Percentiles rank a stretch among this genome's conserved stretches.
These are phyloP conservation scores for Saccopteryx leptura DNA, from an alignment of 2,113 vertebrate genomes.

Conservation along the genomic window DNA sequence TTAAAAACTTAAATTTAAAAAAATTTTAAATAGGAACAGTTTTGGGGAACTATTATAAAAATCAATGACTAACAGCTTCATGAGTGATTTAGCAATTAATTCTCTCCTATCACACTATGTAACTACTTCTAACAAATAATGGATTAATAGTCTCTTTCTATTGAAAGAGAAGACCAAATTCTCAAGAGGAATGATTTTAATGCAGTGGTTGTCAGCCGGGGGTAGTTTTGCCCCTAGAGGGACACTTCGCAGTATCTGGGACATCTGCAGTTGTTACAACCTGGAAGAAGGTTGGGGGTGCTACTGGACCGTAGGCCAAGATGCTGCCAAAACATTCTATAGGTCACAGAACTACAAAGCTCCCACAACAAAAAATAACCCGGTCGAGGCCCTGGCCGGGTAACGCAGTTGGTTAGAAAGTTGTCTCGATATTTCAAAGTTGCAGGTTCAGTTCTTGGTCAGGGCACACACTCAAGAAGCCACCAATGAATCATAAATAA, in stretches of 20 bases:
- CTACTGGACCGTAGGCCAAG: background rate
- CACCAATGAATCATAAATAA: no score
- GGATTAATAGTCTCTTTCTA: slow-evolving; percentile 23
- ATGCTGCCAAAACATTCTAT: background rate
- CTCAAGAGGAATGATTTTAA: slow-evolving; percentile 13
- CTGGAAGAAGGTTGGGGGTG: background rate
- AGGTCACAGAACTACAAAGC: background rate
- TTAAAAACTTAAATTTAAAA: slow-evolving; percentile 14
- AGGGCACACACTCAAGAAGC: no score
- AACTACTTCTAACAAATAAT: background rate
- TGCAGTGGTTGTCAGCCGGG: background rate
- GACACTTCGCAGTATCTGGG: background rate
- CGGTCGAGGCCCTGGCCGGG: background rate
- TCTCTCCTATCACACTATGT: background rate
- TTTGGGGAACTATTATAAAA: background rate
- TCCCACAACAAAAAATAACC: background rate
- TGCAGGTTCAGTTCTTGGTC: no score
- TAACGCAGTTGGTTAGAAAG: no score
- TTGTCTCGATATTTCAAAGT: no score
- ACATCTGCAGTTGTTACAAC: slow-evolving; percentile 7
- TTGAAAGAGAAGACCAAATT: slow-evolving; percentile 4
- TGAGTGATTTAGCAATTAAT: background rate
- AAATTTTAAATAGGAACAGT: background rate
- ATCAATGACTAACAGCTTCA: background rate
- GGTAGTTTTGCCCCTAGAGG: background rate